Evolutionary conservation across 2,113 vertebrate species (phyloP).

Genomic region (Plectropomus leopardus): DNA sequence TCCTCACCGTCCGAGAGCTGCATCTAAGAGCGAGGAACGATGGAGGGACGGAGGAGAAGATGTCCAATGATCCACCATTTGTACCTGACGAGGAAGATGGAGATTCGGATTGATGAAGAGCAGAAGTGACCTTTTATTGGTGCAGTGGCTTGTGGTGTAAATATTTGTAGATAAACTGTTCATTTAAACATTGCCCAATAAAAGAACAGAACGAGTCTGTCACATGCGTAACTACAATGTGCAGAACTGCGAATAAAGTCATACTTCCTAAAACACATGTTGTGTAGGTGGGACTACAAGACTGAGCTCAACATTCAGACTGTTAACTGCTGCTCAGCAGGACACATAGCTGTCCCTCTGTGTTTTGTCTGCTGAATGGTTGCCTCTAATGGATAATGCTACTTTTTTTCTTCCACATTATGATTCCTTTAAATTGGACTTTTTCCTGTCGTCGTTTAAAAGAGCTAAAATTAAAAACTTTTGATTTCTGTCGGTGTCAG

Average conservation of each 20-base stretch:
- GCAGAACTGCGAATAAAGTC: slow-evolving; percentile 2
- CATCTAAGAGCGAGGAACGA: slow-evolving; percentile 86
- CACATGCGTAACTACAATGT: neutral
- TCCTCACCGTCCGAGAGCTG: slow-evolving; percentile 94
- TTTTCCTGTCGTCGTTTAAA: neutral
- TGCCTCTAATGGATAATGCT: slow-evolving; percentile 12
- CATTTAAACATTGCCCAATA: slow-evolving; percentile 3
- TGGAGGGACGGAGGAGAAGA: neutral
- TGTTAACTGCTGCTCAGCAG: slow-evolving; percentile 26
- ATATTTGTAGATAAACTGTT: slow-evolving; percentile 46
- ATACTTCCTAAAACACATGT: neutral
- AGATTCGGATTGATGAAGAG: slow-evolving; percentile 64
- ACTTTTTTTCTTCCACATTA: slow-evolving; percentile 13
- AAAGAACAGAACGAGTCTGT: slow-evolving; percentile 5
- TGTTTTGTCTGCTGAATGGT: slow-evolving; percentile 23
- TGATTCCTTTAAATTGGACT: neutral
- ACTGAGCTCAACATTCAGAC: slow-evolving; percentile 9
- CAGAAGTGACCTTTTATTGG: slow-evolving; percentile 57
- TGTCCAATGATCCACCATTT: slow-evolving; percentile 8
- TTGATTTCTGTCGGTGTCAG: slow-evolving; percentile 12
- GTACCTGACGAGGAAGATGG: slow-evolving; percentile 33
- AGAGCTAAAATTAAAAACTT: neutral
- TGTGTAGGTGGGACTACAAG: neutral
- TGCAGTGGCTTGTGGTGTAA: slow-evolving; percentile 35
- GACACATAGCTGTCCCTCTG: neutral